Base-by-base conservation (phyloP, 2,888 invertebrate genomes). In the Protonemura montana region DNA sequence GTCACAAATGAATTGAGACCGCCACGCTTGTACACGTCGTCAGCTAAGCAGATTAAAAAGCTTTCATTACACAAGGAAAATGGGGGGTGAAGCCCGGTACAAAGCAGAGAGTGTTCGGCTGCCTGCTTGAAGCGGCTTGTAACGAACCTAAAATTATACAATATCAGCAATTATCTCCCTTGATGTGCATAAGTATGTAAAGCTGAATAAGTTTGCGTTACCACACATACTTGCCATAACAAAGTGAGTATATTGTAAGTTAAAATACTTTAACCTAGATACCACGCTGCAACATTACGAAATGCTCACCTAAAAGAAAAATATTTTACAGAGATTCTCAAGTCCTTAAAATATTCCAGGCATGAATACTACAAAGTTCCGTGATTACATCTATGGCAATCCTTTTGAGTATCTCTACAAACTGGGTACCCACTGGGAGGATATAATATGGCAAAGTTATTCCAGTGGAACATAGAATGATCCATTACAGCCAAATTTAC, bases 41-140 rank as follows among this genome's bases (percentile, higher is more conserved):
- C 59, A 21, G 59, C 59, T 59, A 59, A 59, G 59, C 59, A 59
- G 59, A 59, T 59, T 59, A 59, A 59, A 59, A 59, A 59, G 59
- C 59, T 59, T 59, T 59, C 59, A 59, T 59, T 59, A 59, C 21
- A 2, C 59, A 2, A 21, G 59, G 21, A 21, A 21, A 21, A 10
- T 59, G 59, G 21, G 59, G 59, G 21, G 59, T 16, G 59, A 59
- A 21, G 5, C 41, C 16, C 13, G 21, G 21, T 21, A 7, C 59
- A 59, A 59, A 59, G 59, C 59, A 21, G 59, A 59, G 21, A 2
- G 7, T 59, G 6, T 13, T 16, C 21, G 21, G 16, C 21, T 59
- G 59, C 21, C 21, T 59, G 59, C 21, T 59, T 59, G 16, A 13
- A 59, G 59, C 16, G 21, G 7, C 21, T 59, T 21, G 21, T 59